phyloP scores from a whole-genome alignment of 1,140 invertebrate species.

The Trachelipus rathkii region DNA sequence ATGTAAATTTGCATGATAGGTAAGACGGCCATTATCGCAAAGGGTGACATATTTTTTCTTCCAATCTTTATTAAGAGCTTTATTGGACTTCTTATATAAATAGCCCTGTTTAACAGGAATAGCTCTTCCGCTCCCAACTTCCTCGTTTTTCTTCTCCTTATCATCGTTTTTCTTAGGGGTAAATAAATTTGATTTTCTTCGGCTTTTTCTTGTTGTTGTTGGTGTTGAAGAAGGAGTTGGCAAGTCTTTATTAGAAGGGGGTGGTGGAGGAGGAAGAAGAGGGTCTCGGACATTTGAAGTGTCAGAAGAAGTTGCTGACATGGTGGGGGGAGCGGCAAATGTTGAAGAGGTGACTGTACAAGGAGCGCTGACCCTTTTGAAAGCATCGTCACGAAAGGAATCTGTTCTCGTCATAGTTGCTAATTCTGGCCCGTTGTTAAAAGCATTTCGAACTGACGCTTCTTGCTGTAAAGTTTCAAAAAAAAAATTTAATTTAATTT shows the following conservation, averaged over 20 bases:
- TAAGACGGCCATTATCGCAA: constrained; percentile 85
- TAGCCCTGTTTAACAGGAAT: constrained; percentile 97
- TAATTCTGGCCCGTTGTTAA: constrained; percentile 37
- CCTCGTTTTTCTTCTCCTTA: constrained; percentile 59
- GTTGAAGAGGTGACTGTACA: constrained; percentile 59
- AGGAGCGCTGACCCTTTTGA: constrained; percentile 42
- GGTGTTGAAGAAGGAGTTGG: constrained; percentile 68
- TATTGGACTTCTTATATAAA: constrained; percentile 92
- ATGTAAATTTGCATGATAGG: constrained; percentile 92
- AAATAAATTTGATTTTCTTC: constrained; percentile 90
- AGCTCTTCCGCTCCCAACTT: constrained; percentile 85
- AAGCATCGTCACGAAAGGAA: constrained; percentile 43
- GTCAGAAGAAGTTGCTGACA: constrained; percentile 67
- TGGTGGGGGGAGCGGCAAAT: constrained; percentile 77
- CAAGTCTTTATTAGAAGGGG: constrained; percentile 59
- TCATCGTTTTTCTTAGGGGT: constrained; percentile 83
- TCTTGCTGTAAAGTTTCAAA: constrained; percentile 27
- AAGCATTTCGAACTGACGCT: constrained; percentile 33
- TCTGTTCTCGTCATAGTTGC: constrained; percentile 43
- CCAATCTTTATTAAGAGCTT: constrained; percentile 92
- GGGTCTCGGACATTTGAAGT: constrained; percentile 75
- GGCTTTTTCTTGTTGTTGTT: constrained; percentile 77
- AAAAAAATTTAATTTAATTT: no score
- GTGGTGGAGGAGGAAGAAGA: constrained; percentile 63
- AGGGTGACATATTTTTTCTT: constrained; percentile 99